A percentile compares a stretch with the other conserved stretches of the same genome.
phyloP scores from a whole-genome alignment of 1,140 invertebrate genomes.

The Drosophila baimaii region DNA sequence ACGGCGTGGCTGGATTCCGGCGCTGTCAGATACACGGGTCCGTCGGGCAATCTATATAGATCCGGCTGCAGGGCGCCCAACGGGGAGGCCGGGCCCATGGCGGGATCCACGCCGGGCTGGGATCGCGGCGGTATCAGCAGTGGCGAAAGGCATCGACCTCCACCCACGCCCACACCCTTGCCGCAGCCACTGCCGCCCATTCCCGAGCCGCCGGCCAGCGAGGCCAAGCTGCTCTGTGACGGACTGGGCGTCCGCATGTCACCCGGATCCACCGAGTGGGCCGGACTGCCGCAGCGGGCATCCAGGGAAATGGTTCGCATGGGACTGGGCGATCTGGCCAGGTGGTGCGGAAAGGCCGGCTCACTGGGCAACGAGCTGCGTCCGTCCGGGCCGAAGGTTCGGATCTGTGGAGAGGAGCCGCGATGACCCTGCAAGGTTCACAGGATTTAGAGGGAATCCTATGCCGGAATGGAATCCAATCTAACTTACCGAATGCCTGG shows the following conservation, averaged over 20 bases:
- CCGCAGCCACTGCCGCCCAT: conserved; percentile 39
- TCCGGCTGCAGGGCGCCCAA: conserved; percentile 94
- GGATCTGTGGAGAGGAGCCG: conserved; percentile 91
- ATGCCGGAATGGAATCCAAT: too few relatives aligned
- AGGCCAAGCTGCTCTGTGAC: conserved; percentile 86
- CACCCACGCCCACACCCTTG: conserved; percentile 77
- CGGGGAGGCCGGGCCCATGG: conserved; percentile 87
- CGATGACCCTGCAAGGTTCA: conserved; percentile 85
- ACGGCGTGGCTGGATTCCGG: conserved; percentile 86
- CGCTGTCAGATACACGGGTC: conserved; percentile 89
- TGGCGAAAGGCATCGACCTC: conserved; percentile 88
- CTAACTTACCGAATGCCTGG: conserved; percentile 87
- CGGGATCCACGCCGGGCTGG: conserved; percentile 81
- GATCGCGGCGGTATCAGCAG: conserved; percentile 87
- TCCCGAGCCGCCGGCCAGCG: conserved; percentile 85
- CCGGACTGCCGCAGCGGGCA: conserved; percentile 87
- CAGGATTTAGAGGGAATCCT: background rate
- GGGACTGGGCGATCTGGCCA: conserved; percentile 89
- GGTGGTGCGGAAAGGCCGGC: conserved; percentile 73
- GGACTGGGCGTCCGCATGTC: conserved; percentile 84
- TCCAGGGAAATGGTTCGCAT: conserved; percentile 90
- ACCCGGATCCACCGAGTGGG: conserved; percentile 74
- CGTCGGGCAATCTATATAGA: conserved; percentile 91
- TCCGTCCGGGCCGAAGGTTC: conserved; percentile 90
- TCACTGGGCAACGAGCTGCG: conserved; percentile 84